Evolutionary conservation across 2,888 invertebrate genomes (phyloP).

Genomic region (Terebella lapidaria): DNA sequence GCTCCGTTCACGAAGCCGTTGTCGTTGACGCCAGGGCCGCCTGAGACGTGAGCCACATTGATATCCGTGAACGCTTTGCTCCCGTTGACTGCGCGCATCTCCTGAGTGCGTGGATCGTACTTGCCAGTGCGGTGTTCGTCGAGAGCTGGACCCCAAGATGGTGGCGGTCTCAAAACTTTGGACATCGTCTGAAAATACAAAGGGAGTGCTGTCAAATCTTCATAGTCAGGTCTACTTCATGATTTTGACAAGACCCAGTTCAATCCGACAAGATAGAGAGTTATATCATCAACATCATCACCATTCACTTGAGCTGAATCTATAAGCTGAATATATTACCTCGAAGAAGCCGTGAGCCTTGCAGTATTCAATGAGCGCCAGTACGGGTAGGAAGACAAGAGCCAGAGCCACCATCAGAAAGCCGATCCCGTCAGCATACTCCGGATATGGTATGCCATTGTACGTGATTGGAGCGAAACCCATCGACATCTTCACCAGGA

Average conservation of each 20-base stretch:
- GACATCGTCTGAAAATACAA: neutral
- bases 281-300: too few species aligned
- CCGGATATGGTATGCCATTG: constrained; percentile 61
- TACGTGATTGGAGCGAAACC: constrained; percentile 64
- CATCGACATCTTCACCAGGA: constrained; percentile 67
- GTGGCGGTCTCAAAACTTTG: constrained; percentile 1
- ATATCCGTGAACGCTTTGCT: too few species aligned
- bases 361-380: neutral
- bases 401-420: constrained; percentile 59
- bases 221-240: too few species aligned
- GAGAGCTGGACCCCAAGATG: constrained; percentile 9
- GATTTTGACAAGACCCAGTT: too few species aligned
- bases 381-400: constrained; percentile 23
- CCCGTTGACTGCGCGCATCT: too few species aligned
- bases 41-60: too few species aligned
- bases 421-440: constrained; percentile 67
- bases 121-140: constrained; percentile 1
- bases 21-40: too few species aligned
- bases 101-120: too few species aligned
- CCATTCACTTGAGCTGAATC: too few species aligned
- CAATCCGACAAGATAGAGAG: too few species aligned
- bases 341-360: neutral
- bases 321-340: neutral
- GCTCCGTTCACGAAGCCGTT: too few species aligned
- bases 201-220: too few species aligned